phyloP scores from a whole-genome alignment of 2,888 invertebrate genomes.

The Drosophila longiperda region DNA sequence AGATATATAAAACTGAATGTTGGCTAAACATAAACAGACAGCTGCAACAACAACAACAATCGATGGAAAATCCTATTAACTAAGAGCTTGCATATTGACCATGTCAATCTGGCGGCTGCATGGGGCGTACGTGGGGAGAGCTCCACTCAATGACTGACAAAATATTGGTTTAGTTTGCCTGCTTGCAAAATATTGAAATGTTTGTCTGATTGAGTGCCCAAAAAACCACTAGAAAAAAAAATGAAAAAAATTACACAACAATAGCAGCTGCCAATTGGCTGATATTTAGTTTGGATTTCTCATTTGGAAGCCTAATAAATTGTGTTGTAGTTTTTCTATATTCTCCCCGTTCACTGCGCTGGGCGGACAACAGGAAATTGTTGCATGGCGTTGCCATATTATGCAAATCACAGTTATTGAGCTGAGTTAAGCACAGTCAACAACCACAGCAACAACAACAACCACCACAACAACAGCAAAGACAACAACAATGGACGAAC shows the following conservation, averaged over 20 bases:
- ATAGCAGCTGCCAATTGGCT: conserved; percentile 17
- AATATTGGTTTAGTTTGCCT: conserved; percentile 55
- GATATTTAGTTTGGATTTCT: conserved; percentile 49
- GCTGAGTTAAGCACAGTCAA: conserved; percentile 57
- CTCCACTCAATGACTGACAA: conserved; percentile 40
- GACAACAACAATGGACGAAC: neutral
- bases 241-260: neutral
- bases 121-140: neutral
- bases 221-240: conserved; percentile 3
- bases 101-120: neutral
- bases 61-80: conserved; percentile 59
- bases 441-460: conserved; percentile 40
- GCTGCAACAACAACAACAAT: conserved; percentile 24
- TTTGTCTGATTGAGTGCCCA: conserved; percentile 61
- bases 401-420: conserved; percentile 73
- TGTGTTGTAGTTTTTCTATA: conserved; percentile 21
- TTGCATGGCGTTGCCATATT: conserved; percentile 71
- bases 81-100: conserved; percentile 24
- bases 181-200: conserved; percentile 60
- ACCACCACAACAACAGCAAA: conserved; percentile 16
- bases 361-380: conserved; percentile 63
- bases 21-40: conserved; percentile 15
- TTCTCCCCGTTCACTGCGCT: neutral
- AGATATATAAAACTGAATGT: conserved; percentile 15
- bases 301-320: conserved; percentile 61